Percentiles rank a stretch among this genome's conserved stretches.
Evolutionary conservation across 1,140 invertebrate species (phyloP).

Genomic region (Dendrolimus punctatus): DNA sequence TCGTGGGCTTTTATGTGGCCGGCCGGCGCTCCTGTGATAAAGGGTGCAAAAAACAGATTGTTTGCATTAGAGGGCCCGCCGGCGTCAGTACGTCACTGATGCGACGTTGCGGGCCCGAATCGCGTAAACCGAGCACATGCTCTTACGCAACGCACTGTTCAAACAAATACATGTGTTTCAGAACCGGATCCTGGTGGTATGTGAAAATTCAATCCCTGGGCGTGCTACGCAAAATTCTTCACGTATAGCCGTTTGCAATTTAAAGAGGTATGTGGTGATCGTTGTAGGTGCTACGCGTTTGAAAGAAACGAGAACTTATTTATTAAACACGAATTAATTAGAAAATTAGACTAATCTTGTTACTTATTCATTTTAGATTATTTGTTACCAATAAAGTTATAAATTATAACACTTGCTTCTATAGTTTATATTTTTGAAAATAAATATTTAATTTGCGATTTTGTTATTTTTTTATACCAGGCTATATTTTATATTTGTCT

Average conservation of each 20-base stretch:
- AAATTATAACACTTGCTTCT: no score
- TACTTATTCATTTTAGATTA: no score
- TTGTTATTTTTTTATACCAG: no score
- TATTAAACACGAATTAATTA: no score
- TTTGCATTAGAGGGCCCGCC: slow-evolving; percentile 52
- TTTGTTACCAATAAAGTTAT: no score
- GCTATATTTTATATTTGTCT: no score
- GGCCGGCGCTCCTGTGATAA: slow-evolving; percentile 56
- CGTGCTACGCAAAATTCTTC: not conserved
- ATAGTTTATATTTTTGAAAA: no score
- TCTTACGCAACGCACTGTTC: slow-evolving; percentile 53
- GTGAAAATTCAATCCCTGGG: slow-evolving; percentile 34
- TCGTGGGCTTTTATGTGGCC: slow-evolving; percentile 62
- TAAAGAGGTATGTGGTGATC: not conserved
- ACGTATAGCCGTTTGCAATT: slow-evolving; percentile 1
- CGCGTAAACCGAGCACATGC: slow-evolving; percentile 52
- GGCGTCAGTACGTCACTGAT: slow-evolving; percentile 48
- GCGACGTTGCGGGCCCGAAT: slow-evolving; percentile 42
- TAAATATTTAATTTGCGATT: no score
- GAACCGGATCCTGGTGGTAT: slow-evolving; percentile 56
- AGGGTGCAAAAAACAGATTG: slow-evolving; percentile 67
- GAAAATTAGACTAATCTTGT: no score
- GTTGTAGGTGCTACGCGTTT: not conserved
- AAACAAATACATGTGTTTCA: slow-evolving; percentile 65
- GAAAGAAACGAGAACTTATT: no score